These are phyloP conservation scores for Cenopis cana DNA, from an alignment of 2,888 invertebrate genomes.

Conservation along the genomic window DNA sequence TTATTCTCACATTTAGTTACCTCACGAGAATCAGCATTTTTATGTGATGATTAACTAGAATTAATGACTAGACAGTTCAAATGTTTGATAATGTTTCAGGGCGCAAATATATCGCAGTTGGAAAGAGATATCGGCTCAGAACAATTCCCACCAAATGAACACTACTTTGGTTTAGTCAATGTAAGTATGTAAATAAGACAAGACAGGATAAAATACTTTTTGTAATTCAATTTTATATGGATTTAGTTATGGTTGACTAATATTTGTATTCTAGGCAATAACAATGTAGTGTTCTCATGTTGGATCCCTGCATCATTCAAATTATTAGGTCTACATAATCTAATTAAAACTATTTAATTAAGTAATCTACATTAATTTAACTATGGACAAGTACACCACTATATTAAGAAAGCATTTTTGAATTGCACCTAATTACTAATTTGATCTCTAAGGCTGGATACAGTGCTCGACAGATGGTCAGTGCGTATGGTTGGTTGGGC, in stretches of 20 bases:
- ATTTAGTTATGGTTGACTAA: background rate
- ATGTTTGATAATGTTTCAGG: conserved; percentile 84
- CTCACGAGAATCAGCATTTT: conserved; percentile 53
- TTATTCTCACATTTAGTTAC: conserved; percentile 22
- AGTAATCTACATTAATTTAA: background rate
- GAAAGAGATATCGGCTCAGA: conserved; percentile 99
- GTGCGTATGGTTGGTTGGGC: too few species aligned
- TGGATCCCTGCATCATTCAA: too few species aligned
- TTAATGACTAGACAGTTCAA: conserved; percentile 1
- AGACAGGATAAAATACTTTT: background rate
- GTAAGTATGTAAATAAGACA: conserved; percentile 85
- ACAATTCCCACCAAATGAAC: conserved; percentile 99
- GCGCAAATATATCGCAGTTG: conserved; percentile 99
- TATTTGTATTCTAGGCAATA: conserved; percentile 12
- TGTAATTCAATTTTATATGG: background rate
- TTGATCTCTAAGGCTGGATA: too few species aligned
- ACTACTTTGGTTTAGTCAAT: conserved; percentile 99
- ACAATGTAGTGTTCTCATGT: background rate
- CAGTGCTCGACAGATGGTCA: too few species aligned
- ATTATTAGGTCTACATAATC: background rate
- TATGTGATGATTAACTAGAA: conserved; percentile 37
- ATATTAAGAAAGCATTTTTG: too few species aligned
- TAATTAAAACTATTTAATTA: background rate
- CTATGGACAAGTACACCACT: too few species aligned
- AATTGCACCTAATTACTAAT: too few species aligned